These are phyloP conservation scores for Sebastes steindachneri DNA, from an alignment of 2,797 vertebrate species.

Conservation along the genomic window DNA sequence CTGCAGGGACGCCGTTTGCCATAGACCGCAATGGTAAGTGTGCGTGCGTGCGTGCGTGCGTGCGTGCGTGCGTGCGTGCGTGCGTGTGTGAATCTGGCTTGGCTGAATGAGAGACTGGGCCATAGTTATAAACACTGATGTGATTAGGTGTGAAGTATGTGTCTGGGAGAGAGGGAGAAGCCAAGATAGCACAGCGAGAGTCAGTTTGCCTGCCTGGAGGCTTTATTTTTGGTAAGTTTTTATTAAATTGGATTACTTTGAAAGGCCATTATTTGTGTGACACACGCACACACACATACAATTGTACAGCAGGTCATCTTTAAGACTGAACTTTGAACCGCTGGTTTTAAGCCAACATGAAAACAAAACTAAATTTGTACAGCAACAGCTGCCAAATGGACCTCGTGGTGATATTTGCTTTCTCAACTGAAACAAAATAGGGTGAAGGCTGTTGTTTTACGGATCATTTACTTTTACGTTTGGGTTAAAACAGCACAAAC, in stretches of 20 bases:
- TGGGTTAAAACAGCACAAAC: slow-evolving; percentile 19
- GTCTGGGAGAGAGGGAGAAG: not conserved
- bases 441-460: not conserved
- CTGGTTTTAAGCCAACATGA: not conserved
- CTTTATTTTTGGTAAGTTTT: not conserved
- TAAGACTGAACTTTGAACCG: not conserved
- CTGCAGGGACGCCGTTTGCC: slow-evolving; percentile 92
- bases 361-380: not conserved
- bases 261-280: not conserved
- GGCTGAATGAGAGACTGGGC: not conserved
- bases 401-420: not conserved
- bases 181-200: not conserved
- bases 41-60: not conserved
- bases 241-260: not conserved
- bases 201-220: not conserved
- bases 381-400: not conserved
- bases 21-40: slow-evolving; percentile 96
- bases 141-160: slow-evolving; percentile 14
- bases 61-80: not conserved
- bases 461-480: not conserved
- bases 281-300: not conserved
- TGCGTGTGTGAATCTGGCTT: not conserved
- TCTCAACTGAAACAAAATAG: not conserved
- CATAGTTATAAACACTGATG: not conserved
- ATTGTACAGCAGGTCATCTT: not conserved